A percentile compares a stretch with the other conserved stretches of the same genome.
phyloP scores from a whole-genome alignment of 2,113 vertebrate genomes.

The Scartelaos histophorus region DNA sequence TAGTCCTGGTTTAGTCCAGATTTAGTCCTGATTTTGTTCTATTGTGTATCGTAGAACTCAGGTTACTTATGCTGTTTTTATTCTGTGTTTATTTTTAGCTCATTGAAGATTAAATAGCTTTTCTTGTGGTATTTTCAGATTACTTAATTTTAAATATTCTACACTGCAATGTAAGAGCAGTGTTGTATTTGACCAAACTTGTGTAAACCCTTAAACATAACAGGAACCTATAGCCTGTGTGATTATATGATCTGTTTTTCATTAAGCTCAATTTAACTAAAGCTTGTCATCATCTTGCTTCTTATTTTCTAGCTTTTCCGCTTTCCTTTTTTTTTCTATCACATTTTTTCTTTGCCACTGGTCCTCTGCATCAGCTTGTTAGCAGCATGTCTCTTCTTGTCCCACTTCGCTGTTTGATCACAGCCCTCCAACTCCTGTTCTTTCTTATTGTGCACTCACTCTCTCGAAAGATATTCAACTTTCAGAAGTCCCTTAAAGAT shows the following conservation, averaged over 20 bases:
- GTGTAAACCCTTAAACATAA: neutral
- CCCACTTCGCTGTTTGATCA: conserved; percentile 46
- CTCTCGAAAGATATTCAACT: conserved; percentile 7
- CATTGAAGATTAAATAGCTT: neutral
- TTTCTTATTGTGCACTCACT: conserved; percentile 18
- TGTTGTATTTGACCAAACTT: conserved; percentile 1
- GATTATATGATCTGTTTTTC: conserved; percentile 1
- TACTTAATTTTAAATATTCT: neutral
- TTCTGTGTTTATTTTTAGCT: neutral
- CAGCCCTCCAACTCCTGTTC: conserved; percentile 38
- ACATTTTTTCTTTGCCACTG: conserved; percentile 16
- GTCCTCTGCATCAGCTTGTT: conserved; percentile 50
- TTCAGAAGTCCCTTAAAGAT: neutral
- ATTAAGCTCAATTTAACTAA: conserved; percentile 1
- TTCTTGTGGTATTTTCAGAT: neutral
- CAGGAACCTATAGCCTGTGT: neutral
- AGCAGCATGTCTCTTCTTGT: conserved; percentile 61
- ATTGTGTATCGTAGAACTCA: neutral
- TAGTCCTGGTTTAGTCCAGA: neutral
- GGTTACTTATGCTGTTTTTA: neutral
- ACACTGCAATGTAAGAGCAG: neutral
- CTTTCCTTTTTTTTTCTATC: conserved; percentile 30
- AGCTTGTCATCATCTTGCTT: conserved; percentile 9
- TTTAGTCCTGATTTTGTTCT: neutral
- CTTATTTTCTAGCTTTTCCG: conserved; percentile 17